Conservation (phyloP, 2,888 invertebrate species). For the Drosophila nigricruria region DNA sequence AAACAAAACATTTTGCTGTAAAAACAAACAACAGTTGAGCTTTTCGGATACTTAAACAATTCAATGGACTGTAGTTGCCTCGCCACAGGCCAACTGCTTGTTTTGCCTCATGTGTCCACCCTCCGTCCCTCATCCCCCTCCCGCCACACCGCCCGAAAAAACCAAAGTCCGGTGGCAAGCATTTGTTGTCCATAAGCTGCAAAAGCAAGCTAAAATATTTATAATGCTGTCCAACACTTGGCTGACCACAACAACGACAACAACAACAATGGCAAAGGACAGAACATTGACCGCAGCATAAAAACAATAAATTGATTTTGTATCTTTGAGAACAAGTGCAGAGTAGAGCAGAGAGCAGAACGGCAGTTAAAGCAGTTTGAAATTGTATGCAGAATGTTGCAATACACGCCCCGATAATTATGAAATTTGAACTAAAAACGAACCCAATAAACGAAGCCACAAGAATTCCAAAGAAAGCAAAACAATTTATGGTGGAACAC, state of each 20-base stretch:
- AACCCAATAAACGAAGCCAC: constrained; percentile 40
- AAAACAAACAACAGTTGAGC: constrained; percentile 51
- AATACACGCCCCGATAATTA: constrained; percentile 74
- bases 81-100: constrained; percentile 2
- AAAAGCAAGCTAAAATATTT: constrained; percentile 73
- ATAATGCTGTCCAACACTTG: constrained; percentile 77
- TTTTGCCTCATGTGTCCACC: neutral
- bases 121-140: too few species aligned
- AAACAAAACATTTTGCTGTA: constrained; percentile 32
- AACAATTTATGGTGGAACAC: constrained; percentile 72
- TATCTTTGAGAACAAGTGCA: constrained; percentile 60
- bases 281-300: constrained; percentile 51
- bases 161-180: constrained; percentile 25
- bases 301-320: constrained; percentile 75
- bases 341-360: constrained; percentile 4
- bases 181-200: constrained; percentile 67
- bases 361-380: neutral
- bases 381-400: constrained; percentile 50
- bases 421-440: constrained; percentile 66
- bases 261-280: constrained; percentile 14
- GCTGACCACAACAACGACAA: constrained; percentile 66
- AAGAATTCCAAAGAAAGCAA: constrained; percentile 69
- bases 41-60: constrained; percentile 67
- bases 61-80: constrained; percentile 63
- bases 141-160: neutral